Conservation (phyloP, 1,140 invertebrate genomes). For the Radopholus similis region DNA sequence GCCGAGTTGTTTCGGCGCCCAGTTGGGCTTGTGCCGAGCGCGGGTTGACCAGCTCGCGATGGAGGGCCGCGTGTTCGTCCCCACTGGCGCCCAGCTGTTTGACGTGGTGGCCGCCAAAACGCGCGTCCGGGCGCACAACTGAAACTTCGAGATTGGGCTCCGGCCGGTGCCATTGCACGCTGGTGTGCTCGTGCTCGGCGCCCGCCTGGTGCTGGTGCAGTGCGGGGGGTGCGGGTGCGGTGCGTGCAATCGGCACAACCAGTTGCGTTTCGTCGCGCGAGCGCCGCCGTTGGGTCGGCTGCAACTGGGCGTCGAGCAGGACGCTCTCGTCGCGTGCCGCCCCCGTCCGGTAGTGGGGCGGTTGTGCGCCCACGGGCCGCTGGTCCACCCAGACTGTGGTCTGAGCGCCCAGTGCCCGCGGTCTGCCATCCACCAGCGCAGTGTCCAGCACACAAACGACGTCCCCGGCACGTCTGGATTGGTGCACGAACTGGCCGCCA, state of each 20-base stretch:
- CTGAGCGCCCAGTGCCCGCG: background rate
- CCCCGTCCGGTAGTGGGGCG: constrained; percentile 9
- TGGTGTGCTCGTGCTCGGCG: constrained; percentile 22
- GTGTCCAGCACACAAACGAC: background rate
- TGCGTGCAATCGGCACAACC: constrained; percentile 10
- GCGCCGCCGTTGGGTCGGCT: background rate
- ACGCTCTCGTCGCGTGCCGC: constrained; percentile 27
- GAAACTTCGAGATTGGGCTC: constrained; percentile 19
- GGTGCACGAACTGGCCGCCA: constrained; percentile 22
- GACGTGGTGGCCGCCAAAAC: constrained; percentile 11
- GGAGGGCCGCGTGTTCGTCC: background rate
- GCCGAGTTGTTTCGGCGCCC: background rate
- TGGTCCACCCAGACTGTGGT: constrained; percentile 4
- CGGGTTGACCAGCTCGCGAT: constrained; percentile 8
- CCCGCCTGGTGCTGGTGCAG: constrained; percentile 16
- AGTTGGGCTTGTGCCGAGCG: background rate
- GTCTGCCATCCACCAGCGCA: constrained; percentile 2
- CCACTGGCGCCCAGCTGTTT: background rate
- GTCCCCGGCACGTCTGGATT: constrained; percentile 18
- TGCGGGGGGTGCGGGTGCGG: constrained; percentile 1
- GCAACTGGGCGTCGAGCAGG: constrained; percentile 7
- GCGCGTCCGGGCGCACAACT: constrained; percentile 8
- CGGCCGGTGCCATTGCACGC: constrained; percentile 14
- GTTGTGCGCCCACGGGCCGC: constrained; percentile 4
- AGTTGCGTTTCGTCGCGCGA: background rate